phyloP scores from a whole-genome alignment of 2,888 invertebrate species.

The Ellobium chinense region DNA sequence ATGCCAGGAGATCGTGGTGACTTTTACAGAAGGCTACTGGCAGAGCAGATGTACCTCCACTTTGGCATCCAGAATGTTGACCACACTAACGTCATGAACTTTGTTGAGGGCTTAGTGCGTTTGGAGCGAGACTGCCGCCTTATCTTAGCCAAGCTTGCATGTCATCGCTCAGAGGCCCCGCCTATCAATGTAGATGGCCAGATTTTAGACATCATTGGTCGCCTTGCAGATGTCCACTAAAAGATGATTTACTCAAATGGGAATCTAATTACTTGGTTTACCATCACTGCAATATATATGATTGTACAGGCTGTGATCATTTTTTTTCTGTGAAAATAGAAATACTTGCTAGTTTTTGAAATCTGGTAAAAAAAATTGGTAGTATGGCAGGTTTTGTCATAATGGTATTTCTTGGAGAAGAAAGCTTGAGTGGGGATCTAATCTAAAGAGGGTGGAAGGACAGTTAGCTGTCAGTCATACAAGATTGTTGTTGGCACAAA shows the following conservation, averaged over 20 bases:
- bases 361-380: too few species aligned
- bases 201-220: constrained; percentile 65
- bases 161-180: constrained; percentile 56
- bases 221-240: constrained; percentile 64
- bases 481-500: too few species aligned
- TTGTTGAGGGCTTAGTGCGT: constrained; percentile 63
- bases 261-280: too few species aligned
- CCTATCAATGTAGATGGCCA: constrained; percentile 63
- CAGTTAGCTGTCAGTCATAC: too few species aligned
- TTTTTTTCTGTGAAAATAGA: too few species aligned
- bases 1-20: constrained; percentile 71
- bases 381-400: too few species aligned
- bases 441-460: too few species aligned
- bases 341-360: too few species aligned
- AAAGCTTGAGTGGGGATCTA: too few species aligned
- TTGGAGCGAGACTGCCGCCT: constrained; percentile 62
- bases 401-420: too few species aligned
- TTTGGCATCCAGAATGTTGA: constrained; percentile 67
- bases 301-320: too few species aligned
- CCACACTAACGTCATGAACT: constrained; percentile 62
- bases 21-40: constrained; percentile 70
- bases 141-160: constrained; percentile 54
- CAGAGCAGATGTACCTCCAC: constrained; percentile 68
- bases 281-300: too few species aligned
- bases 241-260: background rate